Percentiles rank a stretch among this genome's conserved stretches.
phyloP scores from a whole-genome alignment of 2,113 vertebrate species.

The Grammomys dolichurus region DNA sequence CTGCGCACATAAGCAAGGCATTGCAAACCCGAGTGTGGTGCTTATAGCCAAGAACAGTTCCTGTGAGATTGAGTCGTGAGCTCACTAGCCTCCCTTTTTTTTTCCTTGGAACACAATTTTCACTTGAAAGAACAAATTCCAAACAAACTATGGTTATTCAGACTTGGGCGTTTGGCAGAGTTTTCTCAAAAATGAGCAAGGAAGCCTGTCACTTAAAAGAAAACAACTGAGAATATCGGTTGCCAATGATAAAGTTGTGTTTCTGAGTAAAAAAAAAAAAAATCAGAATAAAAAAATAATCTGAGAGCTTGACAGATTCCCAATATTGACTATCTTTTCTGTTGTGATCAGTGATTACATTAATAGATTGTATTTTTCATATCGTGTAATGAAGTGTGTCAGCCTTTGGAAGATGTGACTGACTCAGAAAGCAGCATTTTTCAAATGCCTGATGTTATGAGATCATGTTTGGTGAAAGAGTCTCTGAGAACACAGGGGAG shows the following conservation, averaged over 20 bases:
- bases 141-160: constrained; percentile 72
- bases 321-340: constrained; percentile 29
- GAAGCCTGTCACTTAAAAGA: constrained; percentile 71
- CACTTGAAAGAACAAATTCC: constrained; percentile 67
- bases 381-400: not conserved
- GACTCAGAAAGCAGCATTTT: constrained; percentile 5
- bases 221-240: constrained; percentile 71
- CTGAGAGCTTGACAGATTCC: constrained; percentile 50
- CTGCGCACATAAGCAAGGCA: rapidly evolving
- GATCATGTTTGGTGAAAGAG: not conserved
- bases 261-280: constrained; percentile 61
- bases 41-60: not conserved
- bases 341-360: constrained; percentile 16
- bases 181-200: constrained; percentile 76
- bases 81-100: constrained; percentile 44
- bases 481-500: not conserved
- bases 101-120: constrained; percentile 56
- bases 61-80: not conserved
- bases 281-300: constrained; percentile 24
- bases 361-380: constrained; percentile 27
- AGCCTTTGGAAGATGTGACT: not conserved
- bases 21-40: too few relatives aligned
- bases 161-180: constrained; percentile 72
- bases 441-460: not conserved
- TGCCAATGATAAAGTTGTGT: constrained; percentile 69